Evolutionary conservation across 2,888 invertebrate genomes (phyloP), one percentile per base, ranked within the genome.

Genomic region (Zootermopsis nevadensis): DNA sequence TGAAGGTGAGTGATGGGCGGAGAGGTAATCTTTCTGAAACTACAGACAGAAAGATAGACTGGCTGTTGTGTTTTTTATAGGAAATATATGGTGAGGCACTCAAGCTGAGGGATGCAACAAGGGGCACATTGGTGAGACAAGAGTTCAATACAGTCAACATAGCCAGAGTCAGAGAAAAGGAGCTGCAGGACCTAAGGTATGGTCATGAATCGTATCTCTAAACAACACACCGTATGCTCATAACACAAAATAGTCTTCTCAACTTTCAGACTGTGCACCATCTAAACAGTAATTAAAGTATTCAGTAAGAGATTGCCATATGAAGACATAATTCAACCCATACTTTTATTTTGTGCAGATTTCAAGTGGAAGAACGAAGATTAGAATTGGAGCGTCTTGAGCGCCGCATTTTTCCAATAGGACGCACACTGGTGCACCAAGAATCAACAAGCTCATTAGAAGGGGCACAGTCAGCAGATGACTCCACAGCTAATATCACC

Each of bases 341-440:
- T 19, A 15, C 19, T 12, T 60, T 60, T 60, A 60, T 6, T 60
- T 60, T 60, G 8, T n/a, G 19, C 38, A 74, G 74, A 74, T 38
- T 93, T 86, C 91, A 94, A 82, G 95, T 96, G 31, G 93, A 93
- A 38, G 94, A 94, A 81, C 91, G 95, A 15, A 94, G 93, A 87
- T 88, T 92, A 30, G 95, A 96, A 86, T 88, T 96, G 31, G 96
- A 96, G 88, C 92, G 94, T 81, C 89, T 96, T 83, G 96, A 96
- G 87, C 93, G 95, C 85, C 92, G 94, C 87, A 93, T 96, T 77
- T 95, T 95, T 87, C 93, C 95, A 22, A 76, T 83, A 84, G 87
- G 86, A 8, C 87, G 87, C 74, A 85, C 86, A 0, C 86, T 92
- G n/a, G 90, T 92, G 6, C 92, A 93, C 74, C 93, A 93, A 86